Conservation (phyloP, 30 jellyfish, hydroid and myxozoan genomes). For the Chironex yamaguchii region DNA sequence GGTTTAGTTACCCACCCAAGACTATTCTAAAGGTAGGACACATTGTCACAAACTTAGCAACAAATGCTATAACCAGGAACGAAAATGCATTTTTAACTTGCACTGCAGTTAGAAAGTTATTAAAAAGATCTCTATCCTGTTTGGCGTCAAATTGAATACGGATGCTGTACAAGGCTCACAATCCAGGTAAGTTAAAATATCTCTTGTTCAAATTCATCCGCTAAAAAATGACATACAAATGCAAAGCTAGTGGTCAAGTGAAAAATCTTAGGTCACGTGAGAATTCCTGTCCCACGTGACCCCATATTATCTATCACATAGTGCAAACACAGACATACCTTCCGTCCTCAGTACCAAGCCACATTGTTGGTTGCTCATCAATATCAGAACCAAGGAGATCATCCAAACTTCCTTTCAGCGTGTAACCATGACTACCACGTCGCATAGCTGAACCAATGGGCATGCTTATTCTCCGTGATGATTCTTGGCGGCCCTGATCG, state of each 20-base stretch:
- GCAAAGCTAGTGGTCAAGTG: too few relatives aligned
- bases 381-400: slow-evolving; percentile 74
- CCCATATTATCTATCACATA: too few relatives aligned
- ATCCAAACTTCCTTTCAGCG: slow-evolving; percentile 75
- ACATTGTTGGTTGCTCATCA: slow-evolving; percentile 94
- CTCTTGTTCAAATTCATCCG: background rate
- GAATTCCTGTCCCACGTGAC: too few relatives aligned
- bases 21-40: too few relatives aligned
- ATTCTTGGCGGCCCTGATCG: slow-evolving; percentile 68
- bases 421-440: slow-evolving; percentile 79
- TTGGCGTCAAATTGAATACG: too few relatives aligned
- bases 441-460: slow-evolving; percentile 77
- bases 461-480: slow-evolving; percentile 71
- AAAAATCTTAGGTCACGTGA: too few relatives aligned
- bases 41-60: background rate
- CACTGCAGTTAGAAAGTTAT: too few relatives aligned
- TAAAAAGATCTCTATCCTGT: too few relatives aligned
- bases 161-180: too few relatives aligned
- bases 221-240: too few relatives aligned
- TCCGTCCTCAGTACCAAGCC: slow-evolving; percentile 99
- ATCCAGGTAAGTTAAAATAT: background rate
- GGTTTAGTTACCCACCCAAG: too few relatives aligned
- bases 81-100: too few relatives aligned
- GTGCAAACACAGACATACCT: slow-evolving; percentile 63
- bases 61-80: background rate